Evolutionary conservation across 2,797 vertebrate species (phyloP), one percentile per base, ranked within the genome.

Genomic region (Acrocephalus scirpaceus): DNA sequence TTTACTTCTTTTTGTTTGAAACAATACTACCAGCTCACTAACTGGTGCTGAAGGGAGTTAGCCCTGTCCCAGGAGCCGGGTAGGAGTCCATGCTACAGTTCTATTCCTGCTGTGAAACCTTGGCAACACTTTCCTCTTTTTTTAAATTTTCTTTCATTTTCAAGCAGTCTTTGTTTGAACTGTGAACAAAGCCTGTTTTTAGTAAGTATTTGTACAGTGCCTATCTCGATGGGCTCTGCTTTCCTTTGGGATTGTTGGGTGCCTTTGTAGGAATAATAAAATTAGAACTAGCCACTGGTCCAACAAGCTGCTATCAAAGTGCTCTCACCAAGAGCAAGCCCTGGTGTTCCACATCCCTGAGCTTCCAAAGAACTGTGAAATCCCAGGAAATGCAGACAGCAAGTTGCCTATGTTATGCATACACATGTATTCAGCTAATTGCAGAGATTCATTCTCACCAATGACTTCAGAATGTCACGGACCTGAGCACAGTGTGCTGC

Each of bases 401-500:
- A 3, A 14, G 38, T 69, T 74, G 22, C 54, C 15, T 80, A 2
- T 38, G 7, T 44, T 54, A 9, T 26, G 9, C 1, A 0, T 10
- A 2, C 0, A 5, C 10, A 3, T 0, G 0, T 44, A 10, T 11
- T 30, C 32, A 78, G 34, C 32, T 72, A 27, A 26, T 12, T n/a
- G 47, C 72, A 76, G 72, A 44, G 56, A 16, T 40, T 26, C 7
- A 0, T 66, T 44, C 40, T 77, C 32, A 2, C 20, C 67, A 34
- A 7, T 36, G 21, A 22, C 47, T 82, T 70, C 36, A 53, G 71
- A 44, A 27, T n/a, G 30, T 69, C 9, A 10, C 0, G 0, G 40
- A 48, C 13, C 66, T 44, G 30, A 65, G 67, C 7, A 2, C 5
- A 18, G 25, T 1, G 26, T 42, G 23, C 70, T 61, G 34, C 70